Evolutionary conservation across 2,797 vertebrate species (phyloP).

Genomic region (Columba guinea): DNA sequence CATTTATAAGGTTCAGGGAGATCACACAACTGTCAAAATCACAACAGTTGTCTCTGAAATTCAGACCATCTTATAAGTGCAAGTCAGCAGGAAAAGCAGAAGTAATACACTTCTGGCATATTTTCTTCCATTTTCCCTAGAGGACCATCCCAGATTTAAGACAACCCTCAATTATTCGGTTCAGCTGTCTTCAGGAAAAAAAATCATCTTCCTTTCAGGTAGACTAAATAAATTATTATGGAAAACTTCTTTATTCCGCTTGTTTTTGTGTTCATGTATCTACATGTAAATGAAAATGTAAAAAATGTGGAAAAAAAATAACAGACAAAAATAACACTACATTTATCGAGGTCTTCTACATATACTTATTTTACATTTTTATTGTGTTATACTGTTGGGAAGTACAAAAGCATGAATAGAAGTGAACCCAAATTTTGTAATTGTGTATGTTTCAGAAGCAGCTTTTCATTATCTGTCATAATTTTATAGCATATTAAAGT

Average conservation of each 20-base stretch:
- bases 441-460: slow-evolving; percentile 56
- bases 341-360: neutral
- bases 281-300: neutral
- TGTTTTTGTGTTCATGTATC: neutral
- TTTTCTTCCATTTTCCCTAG: neutral
- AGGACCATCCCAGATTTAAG: neutral
- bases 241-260: neutral
- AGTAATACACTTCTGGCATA: neutral
- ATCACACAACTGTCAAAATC: neutral
- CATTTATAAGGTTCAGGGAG: neutral
- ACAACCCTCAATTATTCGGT: neutral
- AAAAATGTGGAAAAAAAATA: neutral
- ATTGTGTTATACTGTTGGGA: neutral
- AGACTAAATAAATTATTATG: neutral
- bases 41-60: neutral
- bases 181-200: neutral
- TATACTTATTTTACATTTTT: neutral
- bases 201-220: neutral
- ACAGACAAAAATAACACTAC: neutral
- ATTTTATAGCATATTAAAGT: slow-evolving; percentile 60
- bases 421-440: slow-evolving; percentile 55
- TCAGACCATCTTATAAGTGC: fast-evolving
- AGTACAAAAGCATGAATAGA: slow-evolving; percentile 14
- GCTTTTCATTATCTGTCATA: slow-evolving; percentile 65
- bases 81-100: neutral